Percentiles rank a stretch among this genome's conserved stretches.
These are phyloP conservation scores for Drosophila willistoni DNA, from an alignment of 1,140 invertebrate species.

Conservation along the genomic window DNA sequence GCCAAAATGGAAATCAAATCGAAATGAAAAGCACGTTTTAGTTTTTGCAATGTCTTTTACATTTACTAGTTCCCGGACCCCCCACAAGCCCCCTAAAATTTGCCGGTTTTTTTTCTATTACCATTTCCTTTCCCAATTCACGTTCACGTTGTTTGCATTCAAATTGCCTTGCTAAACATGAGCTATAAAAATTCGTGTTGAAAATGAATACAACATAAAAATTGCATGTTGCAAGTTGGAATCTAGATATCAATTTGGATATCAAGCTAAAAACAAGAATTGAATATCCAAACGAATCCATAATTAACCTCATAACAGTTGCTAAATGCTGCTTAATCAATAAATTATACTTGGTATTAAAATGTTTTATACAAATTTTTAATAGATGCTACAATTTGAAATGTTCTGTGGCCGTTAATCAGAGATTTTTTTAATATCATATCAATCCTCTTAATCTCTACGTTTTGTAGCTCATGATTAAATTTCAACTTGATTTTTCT, in stretches of 20 bases:
- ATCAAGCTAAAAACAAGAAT: too few species aligned
- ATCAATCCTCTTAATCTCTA: too few species aligned
- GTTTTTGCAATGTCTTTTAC: conserved; percentile 30
- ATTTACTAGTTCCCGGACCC: background rate
- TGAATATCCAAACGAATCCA: too few species aligned
- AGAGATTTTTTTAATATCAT: too few species aligned
- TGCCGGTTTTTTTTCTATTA: background rate
- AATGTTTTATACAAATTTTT: too few species aligned
- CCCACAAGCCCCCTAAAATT: conserved; percentile 10
- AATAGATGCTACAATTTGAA: background rate
- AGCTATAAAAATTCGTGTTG: conserved; percentile 50
- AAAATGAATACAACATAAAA: conserved; percentile 39
- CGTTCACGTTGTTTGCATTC: conserved; percentile 43
- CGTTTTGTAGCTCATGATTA: too few species aligned
- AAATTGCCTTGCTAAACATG: conserved; percentile 54
- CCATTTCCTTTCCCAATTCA: background rate
- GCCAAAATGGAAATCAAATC: conserved; percentile 48
- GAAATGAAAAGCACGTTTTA: conserved; percentile 54
- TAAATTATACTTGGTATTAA: too few species aligned
- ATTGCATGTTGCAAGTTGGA: background rate
- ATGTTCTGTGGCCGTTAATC: background rate
- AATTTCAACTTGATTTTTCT: too few species aligned
- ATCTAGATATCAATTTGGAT: too few species aligned
- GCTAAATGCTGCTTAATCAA: too few species aligned
- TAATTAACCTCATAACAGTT: too few species aligned